phyloP scores from a whole-genome alignment of 2,888 invertebrate species.

The Spialia ferax region DNA sequence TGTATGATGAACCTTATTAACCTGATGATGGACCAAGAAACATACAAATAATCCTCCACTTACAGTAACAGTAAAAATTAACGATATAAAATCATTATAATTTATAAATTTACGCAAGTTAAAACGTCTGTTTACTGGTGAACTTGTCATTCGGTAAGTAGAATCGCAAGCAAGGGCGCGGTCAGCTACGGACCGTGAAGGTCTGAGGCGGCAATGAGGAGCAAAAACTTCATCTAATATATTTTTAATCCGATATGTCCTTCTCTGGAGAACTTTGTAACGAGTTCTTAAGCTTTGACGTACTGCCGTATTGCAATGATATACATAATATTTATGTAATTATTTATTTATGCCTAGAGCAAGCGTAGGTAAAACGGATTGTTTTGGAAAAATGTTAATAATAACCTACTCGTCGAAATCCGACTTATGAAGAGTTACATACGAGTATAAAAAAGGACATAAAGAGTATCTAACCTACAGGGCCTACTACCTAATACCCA shows the following conservation, averaged over 20 bases:
- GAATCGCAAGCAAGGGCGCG: constrained; percentile 6
- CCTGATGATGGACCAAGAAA: no score
- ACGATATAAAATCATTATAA: background rate
- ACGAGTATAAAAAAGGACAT: no score
- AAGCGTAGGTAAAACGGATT: no score
- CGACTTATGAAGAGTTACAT: no score
- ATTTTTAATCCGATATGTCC: constrained; percentile 2
- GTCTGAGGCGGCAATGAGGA: background rate
- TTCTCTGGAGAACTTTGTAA: background rate
- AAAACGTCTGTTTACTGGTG: background rate
- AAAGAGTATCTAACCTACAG: no score
- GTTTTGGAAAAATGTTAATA: no score
- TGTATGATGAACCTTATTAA: no score
- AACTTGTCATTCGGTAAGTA: background rate
- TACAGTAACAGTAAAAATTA: background rate
- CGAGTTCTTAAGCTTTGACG: background rate
- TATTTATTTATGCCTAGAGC: no score
- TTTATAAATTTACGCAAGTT: background rate
- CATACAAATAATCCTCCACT: no score
- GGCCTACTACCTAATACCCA: no score
- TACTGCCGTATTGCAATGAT: background rate
- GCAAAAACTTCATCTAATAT: constrained; percentile 2
- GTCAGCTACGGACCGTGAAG: constrained; percentile 1
- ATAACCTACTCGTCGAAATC: no score
- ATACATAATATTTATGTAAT: background rate